These are phyloP conservation scores for Chrysina gloriosa DNA, from an alignment of 2,888 invertebrate species.

Conservation along the genomic window DNA sequence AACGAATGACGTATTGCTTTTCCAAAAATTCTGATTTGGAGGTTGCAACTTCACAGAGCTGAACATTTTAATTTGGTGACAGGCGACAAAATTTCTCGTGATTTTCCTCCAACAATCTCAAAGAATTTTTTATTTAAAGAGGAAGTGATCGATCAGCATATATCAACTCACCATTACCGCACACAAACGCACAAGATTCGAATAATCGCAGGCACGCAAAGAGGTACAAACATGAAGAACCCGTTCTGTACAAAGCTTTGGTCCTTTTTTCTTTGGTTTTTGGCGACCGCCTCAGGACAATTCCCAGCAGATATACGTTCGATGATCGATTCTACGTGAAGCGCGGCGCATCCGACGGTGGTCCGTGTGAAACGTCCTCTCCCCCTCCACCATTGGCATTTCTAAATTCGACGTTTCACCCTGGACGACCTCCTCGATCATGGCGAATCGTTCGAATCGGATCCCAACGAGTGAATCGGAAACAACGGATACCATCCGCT, in stretches of 20 bases:
- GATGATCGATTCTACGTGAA: too few relatives aligned
- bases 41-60: too few relatives aligned
- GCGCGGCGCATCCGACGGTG: conserved; percentile 21
- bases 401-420: conserved; percentile 26
- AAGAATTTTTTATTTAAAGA: too few relatives aligned
- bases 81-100: too few relatives aligned
- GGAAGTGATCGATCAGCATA: background rate
- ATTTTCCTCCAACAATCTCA: too few relatives aligned
- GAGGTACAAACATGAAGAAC: conserved; percentile 16
- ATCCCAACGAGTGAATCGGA: conserved; percentile 84
- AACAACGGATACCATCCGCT: conserved; percentile 94
- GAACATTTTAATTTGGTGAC: too few relatives aligned
- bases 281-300: background rate
- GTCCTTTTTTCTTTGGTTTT: conserved; percentile 31
- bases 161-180: too few relatives aligned
- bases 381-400: background rate
- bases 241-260: conserved; percentile 34
- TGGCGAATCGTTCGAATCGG: conserved; percentile 70
- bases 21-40: too few relatives aligned
- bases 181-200: too few relatives aligned
- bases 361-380: conserved; percentile 46
- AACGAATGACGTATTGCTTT: too few relatives aligned
- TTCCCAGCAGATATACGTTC: too few relatives aligned
- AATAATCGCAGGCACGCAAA: background rate
- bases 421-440: conserved; percentile 55